Base-by-base conservation (phyloP, 2,797 vertebrate species). In the Alcedo atthis region DNA sequence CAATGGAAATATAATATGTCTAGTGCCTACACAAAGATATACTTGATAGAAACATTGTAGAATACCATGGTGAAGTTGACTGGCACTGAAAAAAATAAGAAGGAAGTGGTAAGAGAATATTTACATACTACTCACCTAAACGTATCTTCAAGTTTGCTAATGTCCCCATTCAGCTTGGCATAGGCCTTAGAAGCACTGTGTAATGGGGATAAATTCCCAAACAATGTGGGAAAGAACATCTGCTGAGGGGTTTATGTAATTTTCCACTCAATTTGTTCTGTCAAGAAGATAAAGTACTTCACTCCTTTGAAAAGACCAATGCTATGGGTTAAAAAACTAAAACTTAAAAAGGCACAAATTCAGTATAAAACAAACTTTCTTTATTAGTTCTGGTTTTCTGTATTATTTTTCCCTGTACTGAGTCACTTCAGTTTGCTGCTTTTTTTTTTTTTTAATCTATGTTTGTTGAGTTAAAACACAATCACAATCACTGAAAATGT, bases 251-350 rank as follows among this genome's bases (percentile, higher is more conserved):
- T 97, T 97, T 97, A 97, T 97, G 97, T 96, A 97, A 98, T 98
- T 98, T 98, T 98, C 97, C 97, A 98, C 97, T 97, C 97, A 98
- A 98, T 98, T 98, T 98, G 94, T 96, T 97, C 97, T 98, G 98
- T 98, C 98, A 98, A 94, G 96, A 98, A 98, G 97, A 98, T 97
- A 97, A 98, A 98, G 96, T 97, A 97, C 97, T 97, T 97, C 93
- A 96, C 95, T 97, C 80, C 94, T 97, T 98, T 97, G 96, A 97
- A 98, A 93, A 98, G 90, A 97, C 93, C 91, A 95, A 94, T 95
- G 96, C 78, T 93, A 92, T 77, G 94, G 89, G 92, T 94, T 96
- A 96, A 95, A 93, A 93, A 95, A 26, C 70, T 78, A 91, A 93
- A 97, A 92, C 83, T 95, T 97, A 95, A 96, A 96, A 95, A 70